Evolutionary conservation across 2,797 vertebrate genomes (phyloP).

Genomic region (Pseudocheirus occidentalis): DNA sequence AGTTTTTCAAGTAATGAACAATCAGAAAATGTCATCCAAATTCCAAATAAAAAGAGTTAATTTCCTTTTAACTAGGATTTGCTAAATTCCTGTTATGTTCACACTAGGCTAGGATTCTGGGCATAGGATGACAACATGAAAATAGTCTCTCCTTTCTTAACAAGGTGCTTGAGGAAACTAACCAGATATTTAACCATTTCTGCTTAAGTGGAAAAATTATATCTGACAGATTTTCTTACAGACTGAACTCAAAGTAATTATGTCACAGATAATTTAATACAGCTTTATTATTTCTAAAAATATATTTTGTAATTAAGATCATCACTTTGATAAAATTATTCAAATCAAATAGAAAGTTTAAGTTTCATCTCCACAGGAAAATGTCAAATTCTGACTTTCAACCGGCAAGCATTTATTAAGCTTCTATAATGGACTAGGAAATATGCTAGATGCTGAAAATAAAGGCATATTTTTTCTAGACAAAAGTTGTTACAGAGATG

Average conservation of each 20-base stretch:
- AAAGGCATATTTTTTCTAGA: neutral
- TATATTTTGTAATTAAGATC: neutral
- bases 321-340: neutral
- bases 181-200: neutral
- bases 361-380: neutral
- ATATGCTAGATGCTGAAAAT: neutral
- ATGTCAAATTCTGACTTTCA: neutral
- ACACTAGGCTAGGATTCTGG: neutral
- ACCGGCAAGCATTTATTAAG: neutral
- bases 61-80: neutral
- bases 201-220: neutral
- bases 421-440: neutral
- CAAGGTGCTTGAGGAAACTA: neutral
- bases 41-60: slow-evolving; percentile 13
- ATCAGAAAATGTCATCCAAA: slow-evolving; percentile 36
- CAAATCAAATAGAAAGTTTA: neutral
- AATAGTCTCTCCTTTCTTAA: neutral
- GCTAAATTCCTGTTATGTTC: neutral
- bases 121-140: neutral
- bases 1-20: slow-evolving; percentile 31
- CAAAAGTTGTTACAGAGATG: neutral
- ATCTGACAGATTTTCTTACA: slow-evolving; percentile 43
- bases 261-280: neutral
- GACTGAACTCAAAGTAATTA: slow-evolving; percentile 11
- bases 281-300: neutral